Evolutionary conservation across 2,888 invertebrate species (phyloP).

Genomic region (Drosophila formosana): DNA sequence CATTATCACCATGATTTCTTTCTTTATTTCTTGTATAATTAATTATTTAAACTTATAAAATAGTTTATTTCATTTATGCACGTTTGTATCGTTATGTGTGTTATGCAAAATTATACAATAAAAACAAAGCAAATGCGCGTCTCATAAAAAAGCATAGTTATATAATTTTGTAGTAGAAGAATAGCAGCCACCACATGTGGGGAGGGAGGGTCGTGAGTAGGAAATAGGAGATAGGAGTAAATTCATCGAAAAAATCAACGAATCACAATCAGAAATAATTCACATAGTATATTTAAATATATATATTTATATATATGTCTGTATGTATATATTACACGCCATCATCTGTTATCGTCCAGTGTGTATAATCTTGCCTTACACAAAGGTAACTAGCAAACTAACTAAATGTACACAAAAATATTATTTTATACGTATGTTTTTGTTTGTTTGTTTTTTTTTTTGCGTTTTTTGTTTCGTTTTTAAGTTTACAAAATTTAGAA

Average conservation of each 20-base stretch:
- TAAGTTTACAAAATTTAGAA: slow-evolving; percentile 70
- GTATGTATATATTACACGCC: slow-evolving; percentile 53
- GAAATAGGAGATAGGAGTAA: neutral
- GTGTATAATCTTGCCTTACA: slow-evolving; percentile 41
- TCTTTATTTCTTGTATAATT: slow-evolving; percentile 48
- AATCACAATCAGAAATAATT: slow-evolving; percentile 63
- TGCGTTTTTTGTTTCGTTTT: slow-evolving; percentile 16
- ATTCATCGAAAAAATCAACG: slow-evolving; percentile 40
- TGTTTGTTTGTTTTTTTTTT: slow-evolving; percentile 16
- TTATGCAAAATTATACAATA: slow-evolving; percentile 41
- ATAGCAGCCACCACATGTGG: slow-evolving; percentile 39
- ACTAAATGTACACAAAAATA: slow-evolving; percentile 72
- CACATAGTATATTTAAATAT: slow-evolving; percentile 42
- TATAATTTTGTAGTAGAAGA: slow-evolving; percentile 19
- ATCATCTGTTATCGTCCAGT: slow-evolving; percentile 36
- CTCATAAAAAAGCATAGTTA: slow-evolving; percentile 28
- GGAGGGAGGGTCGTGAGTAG: neutral
- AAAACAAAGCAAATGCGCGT: slow-evolving; percentile 46
- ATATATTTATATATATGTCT: slow-evolving; percentile 16
- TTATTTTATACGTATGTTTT: slow-evolving; percentile 47
- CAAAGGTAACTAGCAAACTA: slow-evolving; percentile 68
- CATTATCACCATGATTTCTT: slow-evolving; percentile 55
- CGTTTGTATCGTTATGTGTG: slow-evolving; percentile 30
- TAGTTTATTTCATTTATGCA: slow-evolving; percentile 44
- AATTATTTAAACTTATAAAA: slow-evolving; percentile 61